These are phyloP conservation scores for Poeciliopsis prolifica DNA, from an alignment of 2,113 vertebrate species.

Conservation along the genomic window DNA sequence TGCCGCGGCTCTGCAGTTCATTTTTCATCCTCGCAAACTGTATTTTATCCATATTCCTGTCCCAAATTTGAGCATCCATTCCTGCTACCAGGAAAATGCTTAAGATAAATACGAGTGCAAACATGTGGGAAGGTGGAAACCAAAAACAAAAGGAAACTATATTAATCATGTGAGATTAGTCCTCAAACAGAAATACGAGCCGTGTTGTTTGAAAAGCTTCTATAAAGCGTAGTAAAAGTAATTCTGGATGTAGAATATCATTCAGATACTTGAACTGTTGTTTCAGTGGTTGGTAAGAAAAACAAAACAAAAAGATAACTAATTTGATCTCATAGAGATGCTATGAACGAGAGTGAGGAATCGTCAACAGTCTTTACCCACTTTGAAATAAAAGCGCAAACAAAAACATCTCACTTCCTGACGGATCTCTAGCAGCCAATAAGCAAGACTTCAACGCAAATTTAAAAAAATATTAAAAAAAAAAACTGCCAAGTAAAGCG, in stretches of 20 bases:
- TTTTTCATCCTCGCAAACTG: not conserved
- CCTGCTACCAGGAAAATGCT: constrained; percentile 21
- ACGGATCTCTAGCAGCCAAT: no score
- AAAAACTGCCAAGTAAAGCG: no score
- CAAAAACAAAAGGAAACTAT: not conserved
- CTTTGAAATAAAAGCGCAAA: no score
- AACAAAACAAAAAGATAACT: no score
- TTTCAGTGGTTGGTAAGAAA: not conserved
- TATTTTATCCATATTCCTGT: not conserved
- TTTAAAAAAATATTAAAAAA: no score
- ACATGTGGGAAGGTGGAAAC: not conserved
- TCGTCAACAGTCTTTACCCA: no score
- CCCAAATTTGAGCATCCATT: not conserved
- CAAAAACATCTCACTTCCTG: no score
- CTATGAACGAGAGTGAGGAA: no score
- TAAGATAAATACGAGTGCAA: not conserved
- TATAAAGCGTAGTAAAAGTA: not conserved
- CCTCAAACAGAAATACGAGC: not conserved
- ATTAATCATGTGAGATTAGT: not conserved
- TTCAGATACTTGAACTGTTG: not conserved
- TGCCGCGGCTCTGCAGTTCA: constrained; percentile 13
- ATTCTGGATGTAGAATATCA: not conserved
- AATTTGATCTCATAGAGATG: no score
- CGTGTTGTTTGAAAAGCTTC: not conserved
- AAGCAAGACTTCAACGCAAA: no score